Conservation (phyloP, 2,797 vertebrate species). For the Orestias chungarensis region DNA sequence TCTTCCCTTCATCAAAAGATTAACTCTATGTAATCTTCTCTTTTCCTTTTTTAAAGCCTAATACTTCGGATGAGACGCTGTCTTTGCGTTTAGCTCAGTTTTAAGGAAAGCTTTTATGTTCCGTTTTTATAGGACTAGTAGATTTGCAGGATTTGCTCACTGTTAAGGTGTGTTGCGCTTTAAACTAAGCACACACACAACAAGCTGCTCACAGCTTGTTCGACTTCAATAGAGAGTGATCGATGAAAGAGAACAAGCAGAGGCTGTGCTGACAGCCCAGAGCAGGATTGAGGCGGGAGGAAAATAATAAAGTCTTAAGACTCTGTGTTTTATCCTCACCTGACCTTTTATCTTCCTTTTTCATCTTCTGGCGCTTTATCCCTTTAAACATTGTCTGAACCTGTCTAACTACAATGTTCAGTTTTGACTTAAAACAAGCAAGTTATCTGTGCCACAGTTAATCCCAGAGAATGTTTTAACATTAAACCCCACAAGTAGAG, state of each 20-base stretch:
- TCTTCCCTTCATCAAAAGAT: slow-evolving; percentile 18
- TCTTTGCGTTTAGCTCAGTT: slow-evolving; percentile 31
- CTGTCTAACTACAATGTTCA: background rate
- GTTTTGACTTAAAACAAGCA: slow-evolving; percentile 6
- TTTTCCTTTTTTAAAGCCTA: slow-evolving; percentile 20
- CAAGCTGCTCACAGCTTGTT: slow-evolving; percentile 43
- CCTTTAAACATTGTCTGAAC: slow-evolving; percentile 4
- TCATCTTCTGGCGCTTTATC: background rate
- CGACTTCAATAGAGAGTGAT: slow-evolving; percentile 43
- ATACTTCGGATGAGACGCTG: slow-evolving; percentile 32
- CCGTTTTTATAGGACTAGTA: slow-evolving; percentile 37
- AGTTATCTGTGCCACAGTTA: slow-evolving; percentile 9
- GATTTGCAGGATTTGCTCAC: slow-evolving; percentile 24
- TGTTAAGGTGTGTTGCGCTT: slow-evolving; percentile 40
- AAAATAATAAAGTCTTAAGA: background rate
- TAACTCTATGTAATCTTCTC: slow-evolving; percentile 18
- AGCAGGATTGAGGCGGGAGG: slow-evolving; percentile 23
- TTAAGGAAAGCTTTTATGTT: slow-evolving; percentile 22
- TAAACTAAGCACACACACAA: slow-evolving; percentile 43
- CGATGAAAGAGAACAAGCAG: slow-evolving; percentile 34
- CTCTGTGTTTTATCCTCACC: background rate
- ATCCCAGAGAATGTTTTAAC: slow-evolving; percentile 1
- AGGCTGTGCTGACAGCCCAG: slow-evolving; percentile 32
- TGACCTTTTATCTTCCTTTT: slow-evolving; percentile 3
- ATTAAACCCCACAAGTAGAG: background rate